Base-by-base conservation (phyloP, 1,140 invertebrate genomes). In the Gonatopus flavifemur region DNA sequence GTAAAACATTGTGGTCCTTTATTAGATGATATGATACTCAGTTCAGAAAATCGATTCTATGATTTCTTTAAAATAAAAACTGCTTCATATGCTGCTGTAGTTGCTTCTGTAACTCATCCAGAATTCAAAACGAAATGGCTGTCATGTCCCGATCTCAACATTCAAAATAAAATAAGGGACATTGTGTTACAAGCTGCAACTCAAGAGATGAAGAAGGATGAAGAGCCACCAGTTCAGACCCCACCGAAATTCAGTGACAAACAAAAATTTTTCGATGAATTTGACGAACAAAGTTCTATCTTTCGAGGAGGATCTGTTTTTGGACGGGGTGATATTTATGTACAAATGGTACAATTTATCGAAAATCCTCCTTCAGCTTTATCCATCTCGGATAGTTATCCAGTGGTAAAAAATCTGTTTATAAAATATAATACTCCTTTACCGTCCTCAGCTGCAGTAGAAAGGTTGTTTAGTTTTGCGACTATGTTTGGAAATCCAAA, bases 41-140 rank as follows among this genome's bases (percentile, higher is more conserved):
- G 1, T 2, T 20, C 52, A 5, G 44, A 61, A 25, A 25, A 0
- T 3, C 41, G 58, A 41, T 61, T 61, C 22, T 5, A 22, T 22
- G 13, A 32, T 22, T 38, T 51, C 31, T 61, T 57, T 15, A 40
- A 49, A 10, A 18, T 57, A 20, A 10, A 25, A 32, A 15, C 43
- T 13, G 35, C 18, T n/a, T 31, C 46, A n/a, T 13, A 24, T 24
- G 16, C 19, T 46, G 59, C 51, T 38, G 55, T 49, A 10, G 35
- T 55, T 13, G 59, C 55, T 10, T 41, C 59, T 4, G 12, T 55
- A 24, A 19, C 41, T 2, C 49, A 61, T 42, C 59, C 55, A 9
- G 37, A 49, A 49, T 57, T 61, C 9, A 61, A 61, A 43, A n/a
- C 22, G 15, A 13, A 37, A 16, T 61, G 55, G 59, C 30, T 54